phyloP scores from a whole-genome alignment of 2,797 vertebrate genomes.

The Bovichtus diacanthus region DNA sequence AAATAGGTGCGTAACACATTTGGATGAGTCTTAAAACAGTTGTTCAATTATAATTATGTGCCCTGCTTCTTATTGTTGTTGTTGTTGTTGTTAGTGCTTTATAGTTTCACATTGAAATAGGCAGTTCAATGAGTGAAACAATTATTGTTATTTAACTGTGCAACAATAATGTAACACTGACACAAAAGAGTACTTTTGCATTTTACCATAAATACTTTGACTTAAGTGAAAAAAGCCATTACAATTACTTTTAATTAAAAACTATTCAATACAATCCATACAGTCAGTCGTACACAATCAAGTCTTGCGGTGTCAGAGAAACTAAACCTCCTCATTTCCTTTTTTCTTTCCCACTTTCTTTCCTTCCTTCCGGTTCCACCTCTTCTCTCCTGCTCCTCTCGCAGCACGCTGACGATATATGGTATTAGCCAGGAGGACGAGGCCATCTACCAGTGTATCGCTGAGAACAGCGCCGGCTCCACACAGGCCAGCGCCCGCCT shows the following conservation, averaged over 20 bases:
- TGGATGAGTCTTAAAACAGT: background rate
- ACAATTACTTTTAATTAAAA: background rate
- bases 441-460: conserved; percentile 98
- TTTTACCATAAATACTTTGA: background rate
- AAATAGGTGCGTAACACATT: background rate
- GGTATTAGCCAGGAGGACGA: conserved; percentile 94
- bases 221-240: too few relatives aligned
- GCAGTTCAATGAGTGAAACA: background rate
- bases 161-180: background rate
- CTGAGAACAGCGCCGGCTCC: conserved; percentile 96
- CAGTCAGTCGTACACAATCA: background rate
- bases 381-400: conserved; percentile 5
- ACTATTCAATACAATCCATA: too few relatives aligned
- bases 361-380: background rate
- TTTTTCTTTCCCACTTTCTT: background rate
- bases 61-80: too few relatives aligned
- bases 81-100: background rate
- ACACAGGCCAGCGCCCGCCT: conserved; percentile 96
- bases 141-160: background rate
- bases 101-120: background rate
- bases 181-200: background rate
- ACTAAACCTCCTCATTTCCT: background rate
- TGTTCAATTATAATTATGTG: background rate
- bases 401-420: conserved; percentile 94
- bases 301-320: background rate